Percentiles rank a stretch among this genome's conserved stretches.
Conservation (phyloP, 2,113 vertebrate genomes). For the Gymnocephalus cernua region DNA sequence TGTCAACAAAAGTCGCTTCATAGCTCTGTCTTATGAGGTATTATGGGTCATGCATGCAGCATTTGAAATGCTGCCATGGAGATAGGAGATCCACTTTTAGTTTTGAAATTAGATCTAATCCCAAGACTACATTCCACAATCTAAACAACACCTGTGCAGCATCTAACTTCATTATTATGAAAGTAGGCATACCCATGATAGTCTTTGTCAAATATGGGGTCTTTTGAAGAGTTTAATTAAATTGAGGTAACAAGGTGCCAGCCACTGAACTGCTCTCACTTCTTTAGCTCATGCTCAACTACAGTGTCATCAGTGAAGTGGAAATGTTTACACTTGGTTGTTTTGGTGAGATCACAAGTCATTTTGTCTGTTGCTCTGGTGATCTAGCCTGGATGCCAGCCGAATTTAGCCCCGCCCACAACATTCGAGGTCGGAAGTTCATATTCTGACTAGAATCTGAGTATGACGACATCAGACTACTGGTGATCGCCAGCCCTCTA, state of each 20-base stretch:
- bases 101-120: background rate
- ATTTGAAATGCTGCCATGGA: background rate
- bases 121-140: background rate
- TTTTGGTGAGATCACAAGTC: background rate
- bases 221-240: background rate
- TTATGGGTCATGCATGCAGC: background rate
- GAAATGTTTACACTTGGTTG: background rate
- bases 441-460: too few relatives aligned
- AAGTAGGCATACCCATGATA: background rate
- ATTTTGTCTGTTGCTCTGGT: background rate
- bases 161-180: background rate
- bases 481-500: too few relatives aligned
- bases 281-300: background rate
- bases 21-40: background rate
- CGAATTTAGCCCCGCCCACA: too few relatives aligned
- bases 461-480: too few relatives aligned
- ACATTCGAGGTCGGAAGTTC: too few relatives aligned
- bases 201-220: background rate
- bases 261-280: background rate
- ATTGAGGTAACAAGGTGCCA: background rate
- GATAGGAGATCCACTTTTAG: background rate
- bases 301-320: background rate
- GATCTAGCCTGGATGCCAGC: too few relatives aligned
- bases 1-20: background rate
- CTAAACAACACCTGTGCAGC: background rate